Percentiles rank a stretch among this genome's conserved stretches.
Conservation (phyloP, 2,888 invertebrate species). For the Rotaria magnacalcarata region DNA sequence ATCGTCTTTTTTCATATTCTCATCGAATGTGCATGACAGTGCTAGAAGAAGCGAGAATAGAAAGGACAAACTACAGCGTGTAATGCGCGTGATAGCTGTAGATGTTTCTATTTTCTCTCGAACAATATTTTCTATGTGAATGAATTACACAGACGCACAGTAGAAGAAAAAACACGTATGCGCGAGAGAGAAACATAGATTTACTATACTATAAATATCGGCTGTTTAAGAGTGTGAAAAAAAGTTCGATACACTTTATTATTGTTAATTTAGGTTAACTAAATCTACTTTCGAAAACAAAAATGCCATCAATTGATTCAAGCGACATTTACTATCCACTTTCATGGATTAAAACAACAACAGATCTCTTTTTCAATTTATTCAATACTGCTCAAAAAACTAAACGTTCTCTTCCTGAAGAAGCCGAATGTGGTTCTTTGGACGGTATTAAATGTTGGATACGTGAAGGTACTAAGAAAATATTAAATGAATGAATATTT, state of each 20-base stretch:
- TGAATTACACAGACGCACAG: background rate
- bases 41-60: background rate
- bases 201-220: background rate
- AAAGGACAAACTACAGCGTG: background rate
- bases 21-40: background rate
- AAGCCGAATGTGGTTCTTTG: conserved; percentile 45
- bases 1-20: conserved; percentile 4
- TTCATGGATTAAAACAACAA: conserved; percentile 33
- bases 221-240: background rate
- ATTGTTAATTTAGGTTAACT: background rate
- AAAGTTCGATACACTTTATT: background rate
- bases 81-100: background rate
- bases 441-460: conserved; percentile 44
- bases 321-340: background rate
- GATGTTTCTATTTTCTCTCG: background rate
- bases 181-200: background rate
- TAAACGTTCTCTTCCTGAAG: conserved; percentile 43
- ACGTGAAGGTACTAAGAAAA: conserved; percentile 14
- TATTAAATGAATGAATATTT: background rate
- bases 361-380: conserved; percentile 4
- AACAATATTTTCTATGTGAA: background rate
- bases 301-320: conserved; percentile 10
- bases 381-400: conserved; percentile 37
- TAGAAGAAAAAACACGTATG: background rate
- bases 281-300: background rate